These are phyloP conservation scores for Ophion slaviceki DNA, from an alignment of 2,888 invertebrate species.

Conservation along the genomic window DNA sequence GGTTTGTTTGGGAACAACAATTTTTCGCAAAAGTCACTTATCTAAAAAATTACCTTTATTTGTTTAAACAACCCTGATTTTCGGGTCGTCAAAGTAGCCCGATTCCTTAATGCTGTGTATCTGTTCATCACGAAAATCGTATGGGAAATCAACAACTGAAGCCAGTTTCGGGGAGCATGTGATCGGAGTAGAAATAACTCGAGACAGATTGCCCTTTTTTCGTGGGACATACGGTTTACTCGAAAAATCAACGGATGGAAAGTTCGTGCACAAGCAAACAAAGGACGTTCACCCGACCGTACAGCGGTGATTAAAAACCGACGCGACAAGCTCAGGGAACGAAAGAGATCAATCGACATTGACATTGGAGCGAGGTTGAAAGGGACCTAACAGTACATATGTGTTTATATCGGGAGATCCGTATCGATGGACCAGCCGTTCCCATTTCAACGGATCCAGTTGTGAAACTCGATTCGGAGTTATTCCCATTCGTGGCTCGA, in stretches of 20 bases:
- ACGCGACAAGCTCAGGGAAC: conserved; percentile 26
- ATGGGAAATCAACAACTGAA: not conserved
- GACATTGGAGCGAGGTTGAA: conserved; percentile 59
- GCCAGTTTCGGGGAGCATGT: not conserved
- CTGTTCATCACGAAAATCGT: not conserved
- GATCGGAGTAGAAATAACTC: not conserved
- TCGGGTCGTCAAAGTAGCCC: too few relatives aligned
- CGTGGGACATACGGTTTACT: not conserved
- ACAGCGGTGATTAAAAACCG: conserved; percentile 23
- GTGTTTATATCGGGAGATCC: conserved; percentile 16
- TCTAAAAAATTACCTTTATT: too few relatives aligned
- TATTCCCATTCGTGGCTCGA: conserved; percentile 41
- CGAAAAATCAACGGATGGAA: conserved; percentile 32
- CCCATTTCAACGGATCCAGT: conserved; percentile 54
- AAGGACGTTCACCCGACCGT: conserved; percentile 52
- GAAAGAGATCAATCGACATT: conserved; percentile 61
- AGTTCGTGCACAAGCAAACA: conserved; percentile 14
- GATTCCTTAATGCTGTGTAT: not conserved
- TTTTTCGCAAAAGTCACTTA: too few relatives aligned
- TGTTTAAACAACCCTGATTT: too few relatives aligned
- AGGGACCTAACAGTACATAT: not conserved
- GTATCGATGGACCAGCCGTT: conserved; percentile 35
- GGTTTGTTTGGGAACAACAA: too few relatives aligned
- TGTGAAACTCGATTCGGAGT: conserved; percentile 60
- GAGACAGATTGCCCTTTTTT: not conserved